Evolutionary conservation across 2,113 vertebrate species (phyloP).

Genomic region (Sporophila hypoxantha): DNA sequence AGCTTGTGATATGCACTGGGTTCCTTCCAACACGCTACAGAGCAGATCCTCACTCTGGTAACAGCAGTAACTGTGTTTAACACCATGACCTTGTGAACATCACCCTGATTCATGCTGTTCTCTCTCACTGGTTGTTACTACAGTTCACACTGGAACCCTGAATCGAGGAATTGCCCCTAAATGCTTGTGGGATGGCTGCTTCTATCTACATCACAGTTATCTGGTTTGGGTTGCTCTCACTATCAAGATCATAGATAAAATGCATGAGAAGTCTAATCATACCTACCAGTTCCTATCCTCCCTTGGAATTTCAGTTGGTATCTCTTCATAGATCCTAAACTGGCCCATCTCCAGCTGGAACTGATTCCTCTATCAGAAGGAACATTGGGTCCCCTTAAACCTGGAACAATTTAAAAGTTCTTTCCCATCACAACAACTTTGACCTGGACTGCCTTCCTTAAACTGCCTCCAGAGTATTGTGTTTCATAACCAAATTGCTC

Average conservation of each 20-base stretch:
- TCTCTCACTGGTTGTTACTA: not conserved
- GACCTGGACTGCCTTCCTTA: conserved; percentile 9
- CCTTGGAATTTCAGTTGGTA: not conserved
- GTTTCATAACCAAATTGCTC: conserved; percentile 35
- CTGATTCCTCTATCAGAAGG: not conserved
- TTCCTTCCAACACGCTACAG: not conserved
- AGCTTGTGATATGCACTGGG: not conserved
- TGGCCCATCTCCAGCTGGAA: conserved; percentile 29
- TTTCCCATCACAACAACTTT: conserved; percentile 23
- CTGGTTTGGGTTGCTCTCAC: not conserved
- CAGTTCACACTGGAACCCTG: not conserved
- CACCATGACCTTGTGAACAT: not conserved
- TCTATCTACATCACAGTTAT: not conserved
- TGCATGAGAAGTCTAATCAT: not conserved
- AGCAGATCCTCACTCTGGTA: not conserved
- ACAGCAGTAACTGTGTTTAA: not conserved
- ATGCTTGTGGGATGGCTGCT: not conserved
- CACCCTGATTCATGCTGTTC: not conserved
- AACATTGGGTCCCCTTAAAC: conserved; percentile 32
- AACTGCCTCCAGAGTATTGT: conserved; percentile 17
- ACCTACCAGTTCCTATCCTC: not conserved
- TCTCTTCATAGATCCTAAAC: not conserved
- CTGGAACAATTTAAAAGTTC: conserved; percentile 32
- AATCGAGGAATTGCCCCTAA: not conserved
- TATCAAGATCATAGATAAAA: not conserved